Evolutionary conservation across 2,113 vertebrate species (phyloP).

Genomic region (Dicerorhinus sumatrensis): DNA sequence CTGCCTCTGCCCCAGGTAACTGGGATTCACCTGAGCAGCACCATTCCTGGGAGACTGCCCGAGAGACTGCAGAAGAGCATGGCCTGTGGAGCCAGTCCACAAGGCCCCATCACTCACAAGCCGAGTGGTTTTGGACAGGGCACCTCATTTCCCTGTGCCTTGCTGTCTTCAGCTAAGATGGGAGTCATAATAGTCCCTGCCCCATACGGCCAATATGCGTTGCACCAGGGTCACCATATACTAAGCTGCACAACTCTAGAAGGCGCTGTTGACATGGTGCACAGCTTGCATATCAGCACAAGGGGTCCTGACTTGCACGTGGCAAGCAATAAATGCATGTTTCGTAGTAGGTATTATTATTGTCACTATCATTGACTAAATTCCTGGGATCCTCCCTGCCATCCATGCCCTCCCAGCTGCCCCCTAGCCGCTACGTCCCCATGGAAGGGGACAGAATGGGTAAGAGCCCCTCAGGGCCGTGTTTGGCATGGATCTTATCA

Average conservation of each 20-base stretch:
- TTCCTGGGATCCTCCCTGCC: background rate
- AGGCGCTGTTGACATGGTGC: fast-evolving
- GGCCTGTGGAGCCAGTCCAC: background rate
- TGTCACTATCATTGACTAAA: background rate
- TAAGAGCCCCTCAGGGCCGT: background rate
- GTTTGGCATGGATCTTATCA: background rate
- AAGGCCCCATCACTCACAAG: background rate
- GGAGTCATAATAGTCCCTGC: too few relatives aligned
- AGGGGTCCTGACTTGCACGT: background rate
- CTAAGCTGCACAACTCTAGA: background rate
- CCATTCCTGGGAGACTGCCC: background rate
- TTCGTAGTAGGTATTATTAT: background rate
- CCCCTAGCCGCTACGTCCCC: background rate
- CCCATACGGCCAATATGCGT: background rate
- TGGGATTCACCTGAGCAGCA: background rate
- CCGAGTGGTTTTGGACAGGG: background rate
- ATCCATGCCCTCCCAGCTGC: background rate
- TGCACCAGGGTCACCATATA: fast-evolving
- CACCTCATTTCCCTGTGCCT: background rate
- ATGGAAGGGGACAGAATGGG: background rate
- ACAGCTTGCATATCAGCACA: background rate
- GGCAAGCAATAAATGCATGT: background rate
- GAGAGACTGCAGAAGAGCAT: background rate
- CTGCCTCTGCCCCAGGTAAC: background rate
- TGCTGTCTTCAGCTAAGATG: background rate